Percentiles rank a stretch among this genome's conserved stretches.
Evolutionary conservation across 2,113 vertebrate genomes (phyloP).

Genomic region (Numenius arquata): DNA sequence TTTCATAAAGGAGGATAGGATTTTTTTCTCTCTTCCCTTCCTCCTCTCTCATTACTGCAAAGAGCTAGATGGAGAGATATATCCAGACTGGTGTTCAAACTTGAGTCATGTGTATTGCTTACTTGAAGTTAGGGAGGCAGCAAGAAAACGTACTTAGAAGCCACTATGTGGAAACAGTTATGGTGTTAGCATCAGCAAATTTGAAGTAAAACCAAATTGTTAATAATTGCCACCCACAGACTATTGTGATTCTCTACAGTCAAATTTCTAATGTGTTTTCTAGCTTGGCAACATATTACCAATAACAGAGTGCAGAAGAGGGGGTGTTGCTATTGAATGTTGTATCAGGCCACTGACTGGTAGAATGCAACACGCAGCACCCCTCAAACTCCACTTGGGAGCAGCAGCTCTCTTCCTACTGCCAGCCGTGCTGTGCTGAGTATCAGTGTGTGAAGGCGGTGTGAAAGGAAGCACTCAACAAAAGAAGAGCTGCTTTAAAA

Average conservation of each 20-base stretch:
- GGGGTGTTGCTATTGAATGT: neutral
- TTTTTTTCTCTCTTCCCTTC: neutral
- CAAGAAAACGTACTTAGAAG: neutral
- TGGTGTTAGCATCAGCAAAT: neutral
- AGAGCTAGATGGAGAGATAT: neutral
- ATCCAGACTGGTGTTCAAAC: neutral
- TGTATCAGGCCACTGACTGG: neutral
- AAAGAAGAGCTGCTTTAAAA: neutral
- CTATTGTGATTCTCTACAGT: neutral
- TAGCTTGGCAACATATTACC: neutral
- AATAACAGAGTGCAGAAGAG: neutral
- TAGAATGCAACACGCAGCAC: neutral
- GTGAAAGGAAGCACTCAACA: neutral
- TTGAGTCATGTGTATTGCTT: neutral
- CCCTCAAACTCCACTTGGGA: conserved; percentile 22
- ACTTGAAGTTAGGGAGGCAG: neutral
- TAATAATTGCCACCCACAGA: neutral
- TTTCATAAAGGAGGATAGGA: neutral
- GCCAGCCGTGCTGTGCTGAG: neutral
- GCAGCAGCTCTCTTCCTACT: conserved; percentile 29
- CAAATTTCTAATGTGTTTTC: neutral
- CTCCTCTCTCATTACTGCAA: neutral
- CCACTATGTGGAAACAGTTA: neutral
- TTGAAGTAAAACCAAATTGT: neutral
- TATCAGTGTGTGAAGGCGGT: neutral